Conservation (phyloP, 2,113 vertebrate genomes). For the Pollimyrus isidori region DNA sequence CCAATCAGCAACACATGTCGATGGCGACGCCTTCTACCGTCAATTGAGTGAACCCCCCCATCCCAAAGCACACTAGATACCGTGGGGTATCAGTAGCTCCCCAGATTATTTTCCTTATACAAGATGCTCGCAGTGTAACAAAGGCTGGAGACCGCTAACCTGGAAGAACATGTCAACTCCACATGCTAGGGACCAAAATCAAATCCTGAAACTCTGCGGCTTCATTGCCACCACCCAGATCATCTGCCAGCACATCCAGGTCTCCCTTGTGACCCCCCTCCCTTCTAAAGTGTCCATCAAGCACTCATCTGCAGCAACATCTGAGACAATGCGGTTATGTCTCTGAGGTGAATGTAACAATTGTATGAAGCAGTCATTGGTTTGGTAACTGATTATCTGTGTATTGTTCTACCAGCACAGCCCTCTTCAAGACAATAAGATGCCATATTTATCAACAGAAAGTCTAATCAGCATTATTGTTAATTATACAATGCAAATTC, state of each 20-base stretch:
- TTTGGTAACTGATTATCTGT: not conserved
- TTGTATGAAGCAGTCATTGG: not conserved
- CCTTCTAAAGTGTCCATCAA: not conserved
- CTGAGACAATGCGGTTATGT: not conserved
- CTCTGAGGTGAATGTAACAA: not conserved
- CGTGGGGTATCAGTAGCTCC: not conserved
- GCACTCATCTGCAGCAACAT: not conserved
- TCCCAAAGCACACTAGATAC: not conserved
- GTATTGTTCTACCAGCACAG: not conserved
- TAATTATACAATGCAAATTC: not conserved
- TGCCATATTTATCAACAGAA: not conserved
- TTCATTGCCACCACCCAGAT: not conserved
- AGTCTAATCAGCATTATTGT: conserved; percentile 8
- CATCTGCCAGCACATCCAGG: not conserved
- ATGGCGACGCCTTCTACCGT: not conserved
- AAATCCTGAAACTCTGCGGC: not conserved
- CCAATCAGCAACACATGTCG: not conserved
- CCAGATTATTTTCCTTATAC: not conserved
- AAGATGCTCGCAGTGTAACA: not conserved
- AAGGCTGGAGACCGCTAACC: not conserved
- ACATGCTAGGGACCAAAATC: not conserved
- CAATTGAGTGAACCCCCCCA: not conserved
- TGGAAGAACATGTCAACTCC: not conserved
- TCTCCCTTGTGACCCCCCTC: not conserved
- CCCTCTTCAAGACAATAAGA: not conserved